phyloP scores from a whole-genome alignment of 2,888 invertebrate species.

The Meloe dianella region DNA sequence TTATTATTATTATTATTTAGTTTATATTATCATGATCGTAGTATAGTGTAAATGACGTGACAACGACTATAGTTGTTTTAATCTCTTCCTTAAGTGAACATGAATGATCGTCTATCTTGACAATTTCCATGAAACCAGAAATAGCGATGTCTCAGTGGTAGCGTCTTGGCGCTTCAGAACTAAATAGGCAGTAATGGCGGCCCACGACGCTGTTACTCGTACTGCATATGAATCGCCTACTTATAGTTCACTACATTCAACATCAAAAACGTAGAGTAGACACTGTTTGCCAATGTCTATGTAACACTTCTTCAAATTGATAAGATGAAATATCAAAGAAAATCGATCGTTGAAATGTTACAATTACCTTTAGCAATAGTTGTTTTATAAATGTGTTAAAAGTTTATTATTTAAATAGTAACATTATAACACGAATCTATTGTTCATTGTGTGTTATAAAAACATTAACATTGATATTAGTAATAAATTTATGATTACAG shows the following conservation, averaged over 20 bases:
- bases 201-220: constrained; percentile 43
- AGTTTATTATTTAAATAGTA: constrained; percentile 19
- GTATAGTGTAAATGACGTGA: constrained; percentile 28
- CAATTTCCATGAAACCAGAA: constrained; percentile 38
- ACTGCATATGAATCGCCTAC: constrained; percentile 49
- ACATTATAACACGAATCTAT: constrained; percentile 17
- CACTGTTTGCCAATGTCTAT: constrained; percentile 18
- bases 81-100: constrained; percentile 38
- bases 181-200: constrained; percentile 53
- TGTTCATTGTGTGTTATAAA: constrained; percentile 13
- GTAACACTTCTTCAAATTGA: constrained; percentile 30
- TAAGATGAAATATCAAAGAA: constrained; percentile 19
- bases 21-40: background rate
- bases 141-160: constrained; percentile 35
- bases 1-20: background rate
- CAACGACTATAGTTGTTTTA: constrained; percentile 34
- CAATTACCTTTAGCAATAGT: background rate
- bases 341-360: background rate
- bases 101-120: constrained; percentile 41
- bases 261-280: constrained; percentile 32
- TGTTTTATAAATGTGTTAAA: constrained; percentile 20
- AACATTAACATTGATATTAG: constrained; percentile 1
- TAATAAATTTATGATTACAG: constrained; percentile 28
- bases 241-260: constrained; percentile 39
- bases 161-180: constrained; percentile 46